Conservation (phyloP, 2,888 invertebrate genomes). For the Trachelus tabidus region DNA sequence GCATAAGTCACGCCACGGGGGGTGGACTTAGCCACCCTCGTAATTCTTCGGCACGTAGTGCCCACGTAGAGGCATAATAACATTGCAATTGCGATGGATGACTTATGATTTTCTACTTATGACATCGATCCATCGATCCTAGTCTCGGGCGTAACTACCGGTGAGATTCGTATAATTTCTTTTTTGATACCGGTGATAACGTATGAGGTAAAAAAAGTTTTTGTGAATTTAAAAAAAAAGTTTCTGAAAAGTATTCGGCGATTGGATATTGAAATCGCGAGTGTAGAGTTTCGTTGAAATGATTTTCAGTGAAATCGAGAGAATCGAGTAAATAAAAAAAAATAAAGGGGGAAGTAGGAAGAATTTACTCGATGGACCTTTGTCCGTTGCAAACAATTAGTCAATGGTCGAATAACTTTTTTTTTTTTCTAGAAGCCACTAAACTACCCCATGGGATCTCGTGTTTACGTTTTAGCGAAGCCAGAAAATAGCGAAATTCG, state of each 20-base stretch:
- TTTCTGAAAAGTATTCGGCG: not conserved
- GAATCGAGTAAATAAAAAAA: not conserved
- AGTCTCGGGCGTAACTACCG: not conserved
- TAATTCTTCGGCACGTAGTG: constrained; percentile 53
- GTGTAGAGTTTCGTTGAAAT: not conserved
- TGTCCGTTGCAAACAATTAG: constrained; percentile 28
- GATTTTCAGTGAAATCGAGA: not conserved
- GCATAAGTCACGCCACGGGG: constrained; percentile 56
- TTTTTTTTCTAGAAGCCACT: constrained; percentile 47
- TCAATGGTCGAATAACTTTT: constrained; percentile 20
- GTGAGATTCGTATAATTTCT: not conserved
- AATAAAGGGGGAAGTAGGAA: not conserved
- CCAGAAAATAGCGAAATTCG: constrained; percentile 48
- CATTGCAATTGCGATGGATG: constrained; percentile 46
- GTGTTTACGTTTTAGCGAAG: constrained; percentile 56
- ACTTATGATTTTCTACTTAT: constrained; percentile 38
- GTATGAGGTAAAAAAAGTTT: not conserved
- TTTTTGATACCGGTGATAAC: not conserved
- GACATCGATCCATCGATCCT: not conserved
- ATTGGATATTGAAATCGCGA: not conserved
- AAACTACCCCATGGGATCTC: constrained; percentile 21
- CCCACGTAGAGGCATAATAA: constrained; percentile 31
- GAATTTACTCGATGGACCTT: not conserved
- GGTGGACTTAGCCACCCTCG: constrained; percentile 54
- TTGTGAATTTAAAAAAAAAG: not conserved